These are phyloP conservation scores for Lasioglossum morio DNA, from an alignment of 2,888 invertebrate species.

Conservation along the genomic window DNA sequence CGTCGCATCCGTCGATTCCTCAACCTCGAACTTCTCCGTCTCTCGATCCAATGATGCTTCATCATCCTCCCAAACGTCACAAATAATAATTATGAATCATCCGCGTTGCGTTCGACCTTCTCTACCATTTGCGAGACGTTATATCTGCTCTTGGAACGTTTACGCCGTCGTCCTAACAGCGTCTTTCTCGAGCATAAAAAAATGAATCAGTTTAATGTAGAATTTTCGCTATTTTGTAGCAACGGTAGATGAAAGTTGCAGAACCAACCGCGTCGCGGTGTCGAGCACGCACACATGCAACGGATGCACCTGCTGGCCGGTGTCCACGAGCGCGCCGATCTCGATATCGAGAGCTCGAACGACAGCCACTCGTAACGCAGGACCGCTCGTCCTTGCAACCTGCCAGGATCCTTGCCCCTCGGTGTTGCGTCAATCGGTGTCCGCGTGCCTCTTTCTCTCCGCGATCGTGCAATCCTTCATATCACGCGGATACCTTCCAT, in stretches of 20 bases:
- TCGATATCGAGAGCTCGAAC: conserved; percentile 77
- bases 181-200: background rate
- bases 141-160: background rate
- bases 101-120: background rate
- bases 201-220: background rate
- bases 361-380: conserved; percentile 76
- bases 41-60: background rate
- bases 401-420: conserved; percentile 81
- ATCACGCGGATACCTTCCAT: conserved; percentile 27
- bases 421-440: conserved; percentile 67
- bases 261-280: conserved; percentile 16
- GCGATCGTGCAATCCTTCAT: conserved; percentile 34
- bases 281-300: conserved; percentile 37
- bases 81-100: conserved; percentile 3
- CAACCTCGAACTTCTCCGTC: background rate
- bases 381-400: conserved; percentile 82
- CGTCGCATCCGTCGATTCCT: background rate
- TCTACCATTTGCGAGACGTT: background rate
- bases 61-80: background rate
- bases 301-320: conserved; percentile 55
- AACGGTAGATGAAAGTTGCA: conserved; percentile 11
- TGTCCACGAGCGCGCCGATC: conserved; percentile 51
- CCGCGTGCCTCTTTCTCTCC: conserved; percentile 55
- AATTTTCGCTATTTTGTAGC: background rate
- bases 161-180: background rate